Conservation (phyloP, 2,797 vertebrate genomes). For the Sebastes hubbsi region DNA sequence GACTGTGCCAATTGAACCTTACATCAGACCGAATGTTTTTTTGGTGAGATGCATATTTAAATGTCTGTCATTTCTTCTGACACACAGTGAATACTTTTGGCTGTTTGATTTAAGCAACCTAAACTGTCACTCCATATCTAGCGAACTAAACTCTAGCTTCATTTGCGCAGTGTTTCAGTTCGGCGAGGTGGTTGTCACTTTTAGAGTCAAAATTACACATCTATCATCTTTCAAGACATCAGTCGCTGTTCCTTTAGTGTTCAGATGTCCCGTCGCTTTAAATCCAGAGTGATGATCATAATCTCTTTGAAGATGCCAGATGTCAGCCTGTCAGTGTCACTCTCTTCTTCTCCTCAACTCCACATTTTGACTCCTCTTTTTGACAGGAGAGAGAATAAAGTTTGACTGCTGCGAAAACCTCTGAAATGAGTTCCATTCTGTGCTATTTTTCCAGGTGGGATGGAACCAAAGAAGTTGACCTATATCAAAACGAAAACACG, state of each 20-base stretch:
- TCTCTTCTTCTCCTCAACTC: neutral
- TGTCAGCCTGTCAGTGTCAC: constrained; percentile 8
- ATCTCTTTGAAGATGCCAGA: constrained; percentile 31
- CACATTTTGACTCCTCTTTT: constrained; percentile 3
- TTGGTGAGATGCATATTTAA: constrained; percentile 18
- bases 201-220: constrained; percentile 7
- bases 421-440: constrained; percentile 27
- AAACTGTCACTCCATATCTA: constrained; percentile 3
- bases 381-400: neutral
- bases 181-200: neutral
- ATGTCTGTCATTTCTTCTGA: constrained; percentile 3
- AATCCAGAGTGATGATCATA: constrained; percentile 27
- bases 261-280: constrained; percentile 31
- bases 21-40: neutral
- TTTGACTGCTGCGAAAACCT: neutral
- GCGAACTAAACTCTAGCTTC: neutral
- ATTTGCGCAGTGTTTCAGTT: constrained; percentile 4
- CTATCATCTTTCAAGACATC: constrained; percentile 6
- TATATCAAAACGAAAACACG: constrained; percentile 76
- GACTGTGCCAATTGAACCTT: neutral
- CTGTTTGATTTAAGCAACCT: constrained; percentile 9
- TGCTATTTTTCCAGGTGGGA: constrained; percentile 80
- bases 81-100: neutral
- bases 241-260: neutral
- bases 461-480: constrained; percentile 81